phyloP scores from a whole-genome alignment of 1,140 invertebrate genomes.

The Fragariocoptes setiger region DNA sequence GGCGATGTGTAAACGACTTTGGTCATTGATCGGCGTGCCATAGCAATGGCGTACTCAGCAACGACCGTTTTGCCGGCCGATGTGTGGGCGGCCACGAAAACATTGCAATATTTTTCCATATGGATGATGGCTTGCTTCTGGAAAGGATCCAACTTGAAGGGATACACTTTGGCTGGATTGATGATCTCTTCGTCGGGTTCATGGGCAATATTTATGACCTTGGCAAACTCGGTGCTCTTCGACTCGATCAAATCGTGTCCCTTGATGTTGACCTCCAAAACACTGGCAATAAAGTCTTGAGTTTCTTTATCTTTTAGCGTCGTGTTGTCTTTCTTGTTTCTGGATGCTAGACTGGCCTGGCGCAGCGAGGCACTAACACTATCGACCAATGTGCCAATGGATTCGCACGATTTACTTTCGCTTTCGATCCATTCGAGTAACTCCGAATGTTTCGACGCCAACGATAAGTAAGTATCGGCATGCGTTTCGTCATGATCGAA shows the following conservation, averaged over 20 bases:
- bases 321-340: neutral
- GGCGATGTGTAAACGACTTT: constrained; percentile 90
- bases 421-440: neutral
- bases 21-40: constrained; percentile 24
- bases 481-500: neutral
- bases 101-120: constrained; percentile 67
- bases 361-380: too few species aligned
- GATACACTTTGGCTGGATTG: constrained; percentile 6
- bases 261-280: neutral
- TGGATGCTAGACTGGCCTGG: neutral
- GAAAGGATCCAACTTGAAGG: constrained; percentile 79
- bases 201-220: neutral
- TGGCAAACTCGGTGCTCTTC: constrained; percentile 1
- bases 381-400: neutral
- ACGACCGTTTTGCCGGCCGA: constrained; percentile 97
- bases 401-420: neutral
- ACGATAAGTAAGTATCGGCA: neutral
- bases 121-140: constrained; percentile 82
- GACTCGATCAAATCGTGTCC: neutral
- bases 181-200: constrained; percentile 3
- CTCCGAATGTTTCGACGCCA: neutral
- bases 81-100: constrained; percentile 94
- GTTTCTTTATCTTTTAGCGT: neutral
- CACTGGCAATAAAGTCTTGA: neutral
- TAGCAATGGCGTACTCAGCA: constrained; percentile 79